phyloP scores from a whole-genome alignment of 2,797 vertebrate species.

The Dallia pectoralis region DNA sequence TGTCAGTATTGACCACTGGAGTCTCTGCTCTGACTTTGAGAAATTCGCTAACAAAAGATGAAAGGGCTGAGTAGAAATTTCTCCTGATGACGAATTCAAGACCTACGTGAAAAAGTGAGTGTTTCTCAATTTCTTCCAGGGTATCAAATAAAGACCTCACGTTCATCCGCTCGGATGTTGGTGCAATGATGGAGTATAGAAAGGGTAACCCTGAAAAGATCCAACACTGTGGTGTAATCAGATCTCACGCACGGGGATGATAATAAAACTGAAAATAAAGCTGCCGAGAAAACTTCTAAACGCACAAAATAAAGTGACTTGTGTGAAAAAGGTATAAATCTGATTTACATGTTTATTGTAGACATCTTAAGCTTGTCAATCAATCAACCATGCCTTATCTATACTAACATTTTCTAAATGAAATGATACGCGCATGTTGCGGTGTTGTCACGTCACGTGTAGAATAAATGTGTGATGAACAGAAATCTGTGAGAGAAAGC shows the following conservation, averaged over 20 bases:
- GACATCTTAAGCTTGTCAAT: slow-evolving; percentile 36
- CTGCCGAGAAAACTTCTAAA: slow-evolving; percentile 56
- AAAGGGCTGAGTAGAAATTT: slow-evolving; percentile 17
- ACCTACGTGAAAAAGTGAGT: slow-evolving; percentile 49
- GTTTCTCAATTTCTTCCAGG: slow-evolving; percentile 48
- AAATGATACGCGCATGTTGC: neutral
- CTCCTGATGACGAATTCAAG: slow-evolving; percentile 56
- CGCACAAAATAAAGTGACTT: slow-evolving; percentile 23
- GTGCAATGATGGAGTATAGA: slow-evolving; percentile 53
- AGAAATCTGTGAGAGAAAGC: slow-evolving; percentile 6
- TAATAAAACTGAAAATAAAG: slow-evolving; percentile 68
- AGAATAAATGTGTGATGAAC: slow-evolving; percentile 9
- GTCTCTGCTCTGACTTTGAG: neutral
- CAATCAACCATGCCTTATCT: slow-evolving; percentile 21
- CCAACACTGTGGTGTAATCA: slow-evolving; percentile 64
- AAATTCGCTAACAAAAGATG: slow-evolving; percentile 1
- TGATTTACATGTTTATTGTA: slow-evolving; percentile 35
- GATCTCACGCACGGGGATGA: slow-evolving; percentile 57
- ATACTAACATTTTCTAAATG: slow-evolving; percentile 3
- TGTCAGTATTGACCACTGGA: neutral
- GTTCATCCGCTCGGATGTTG: slow-evolving; percentile 55
- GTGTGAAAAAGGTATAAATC: slow-evolving; percentile 34
- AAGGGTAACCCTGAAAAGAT: slow-evolving; percentile 54
- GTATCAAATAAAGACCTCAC: slow-evolving; percentile 56
- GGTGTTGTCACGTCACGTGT: slow-evolving; percentile 10